Conservation (phyloP, 1,140 invertebrate species). For the Trachelipus rathkii region DNA sequence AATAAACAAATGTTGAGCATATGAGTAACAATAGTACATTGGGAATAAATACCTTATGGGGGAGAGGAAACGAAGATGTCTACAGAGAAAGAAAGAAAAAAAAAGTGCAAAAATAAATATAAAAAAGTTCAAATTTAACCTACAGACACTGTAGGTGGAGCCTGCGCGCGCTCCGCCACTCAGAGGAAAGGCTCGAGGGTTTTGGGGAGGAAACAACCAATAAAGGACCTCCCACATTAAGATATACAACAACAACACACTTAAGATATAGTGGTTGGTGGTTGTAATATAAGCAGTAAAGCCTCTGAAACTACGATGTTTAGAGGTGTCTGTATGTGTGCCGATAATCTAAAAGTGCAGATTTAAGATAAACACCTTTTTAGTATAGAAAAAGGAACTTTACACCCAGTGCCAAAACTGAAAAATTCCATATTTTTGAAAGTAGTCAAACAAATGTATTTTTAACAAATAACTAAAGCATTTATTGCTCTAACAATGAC, state of each 20-base stretch:
- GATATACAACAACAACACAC: no score
- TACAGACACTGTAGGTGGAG: background rate
- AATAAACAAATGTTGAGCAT: no score
- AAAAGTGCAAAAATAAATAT: background rate
- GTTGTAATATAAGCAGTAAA: background rate
- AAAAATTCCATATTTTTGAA: no score
- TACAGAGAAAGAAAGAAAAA: background rate
- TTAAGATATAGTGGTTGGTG: background rate
- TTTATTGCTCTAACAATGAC: no score
- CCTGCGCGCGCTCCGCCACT: background rate
- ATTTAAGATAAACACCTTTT: background rate
- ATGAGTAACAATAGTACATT: no score
- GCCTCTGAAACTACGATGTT: background rate
- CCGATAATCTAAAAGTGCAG: background rate
- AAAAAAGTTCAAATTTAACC: background rate
- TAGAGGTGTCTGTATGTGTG: background rate
- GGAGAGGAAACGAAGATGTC: no score
- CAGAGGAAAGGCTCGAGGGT: background rate
- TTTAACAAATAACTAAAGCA: no score
- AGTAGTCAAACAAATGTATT: no score
- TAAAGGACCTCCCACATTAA: background rate
- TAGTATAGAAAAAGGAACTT: no score
- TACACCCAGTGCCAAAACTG: no score
- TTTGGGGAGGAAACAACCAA: background rate
- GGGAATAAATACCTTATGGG: no score